phyloP scores from a whole-genome alignment of 2,888 invertebrate genomes.

The Conchocele bisecta region DNA sequence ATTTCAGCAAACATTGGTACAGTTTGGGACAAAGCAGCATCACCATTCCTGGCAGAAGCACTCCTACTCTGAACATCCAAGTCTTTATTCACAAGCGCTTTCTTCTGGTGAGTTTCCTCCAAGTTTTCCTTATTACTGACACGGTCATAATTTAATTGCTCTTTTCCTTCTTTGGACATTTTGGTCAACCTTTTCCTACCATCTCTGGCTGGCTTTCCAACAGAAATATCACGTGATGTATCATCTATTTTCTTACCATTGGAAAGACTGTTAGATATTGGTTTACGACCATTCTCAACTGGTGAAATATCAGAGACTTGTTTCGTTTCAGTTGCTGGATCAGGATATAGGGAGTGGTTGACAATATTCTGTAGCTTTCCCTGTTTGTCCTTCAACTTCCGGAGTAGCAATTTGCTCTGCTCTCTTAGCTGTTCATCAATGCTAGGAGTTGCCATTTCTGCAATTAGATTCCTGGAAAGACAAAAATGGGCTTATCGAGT shows the following conservation, averaged over 20 bases:
- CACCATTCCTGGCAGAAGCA: slow-evolving; percentile 5
- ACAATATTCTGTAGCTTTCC: slow-evolving; percentile 58
- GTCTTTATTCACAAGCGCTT: slow-evolving; percentile 31
- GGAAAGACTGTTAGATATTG: neutral
- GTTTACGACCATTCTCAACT: neutral
- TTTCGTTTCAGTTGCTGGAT: too few species aligned
- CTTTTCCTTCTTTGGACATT: slow-evolving; percentile 21
- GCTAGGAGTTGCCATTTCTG: too few species aligned
- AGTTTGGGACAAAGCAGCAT: slow-evolving; percentile 2
- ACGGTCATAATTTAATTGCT: slow-evolving; percentile 5
- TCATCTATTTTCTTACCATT: slow-evolving; percentile 14
- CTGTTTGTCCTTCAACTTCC: slow-evolving; percentile 69
- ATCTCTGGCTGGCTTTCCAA: slow-evolving; percentile 11
- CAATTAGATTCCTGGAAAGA: too few species aligned
- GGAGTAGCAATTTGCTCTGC: slow-evolving; percentile 67
- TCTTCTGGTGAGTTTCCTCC: slow-evolving; percentile 9
- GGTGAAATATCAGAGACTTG: neutral
- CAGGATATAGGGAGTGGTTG: slow-evolving; percentile 7
- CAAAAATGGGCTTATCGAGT: too few species aligned
- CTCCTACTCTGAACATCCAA: slow-evolving; percentile 18
- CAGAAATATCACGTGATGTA: slow-evolving; percentile 21
- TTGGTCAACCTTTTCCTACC: slow-evolving; percentile 30
- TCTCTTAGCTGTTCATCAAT: slow-evolving; percentile 63
- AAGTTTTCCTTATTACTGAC: slow-evolving; percentile 47
- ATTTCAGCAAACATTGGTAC: neutral